phyloP scores from a whole-genome alignment of 1,140 invertebrate species.

The Psilanteris sp. region DNA sequence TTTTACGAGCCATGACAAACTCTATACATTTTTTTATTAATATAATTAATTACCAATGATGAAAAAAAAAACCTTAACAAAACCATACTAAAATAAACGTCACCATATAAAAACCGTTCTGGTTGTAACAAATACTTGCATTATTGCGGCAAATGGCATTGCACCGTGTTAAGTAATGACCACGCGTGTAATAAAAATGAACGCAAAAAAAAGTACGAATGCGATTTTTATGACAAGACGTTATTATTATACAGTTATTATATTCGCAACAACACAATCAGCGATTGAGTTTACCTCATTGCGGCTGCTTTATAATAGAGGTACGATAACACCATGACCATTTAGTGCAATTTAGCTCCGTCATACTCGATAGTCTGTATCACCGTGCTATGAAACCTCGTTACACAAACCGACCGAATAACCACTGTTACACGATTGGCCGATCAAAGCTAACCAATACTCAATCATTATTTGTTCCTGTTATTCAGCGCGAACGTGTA shows the following conservation, averaged over 20 bases:
- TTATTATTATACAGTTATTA: slow-evolving; percentile 39
- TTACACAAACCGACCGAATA: slow-evolving; percentile 65
- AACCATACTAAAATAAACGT: too few relatives aligned
- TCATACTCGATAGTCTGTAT: slow-evolving; percentile 57
- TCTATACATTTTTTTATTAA: too few relatives aligned
- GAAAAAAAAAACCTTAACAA: too few relatives aligned
- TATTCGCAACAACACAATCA: slow-evolving; percentile 45
- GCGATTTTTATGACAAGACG: slow-evolving; percentile 2
- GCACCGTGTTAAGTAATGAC: too few relatives aligned
- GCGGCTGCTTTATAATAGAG: slow-evolving; percentile 60
- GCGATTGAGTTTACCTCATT: slow-evolving; percentile 46
- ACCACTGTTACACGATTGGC: slow-evolving; percentile 63
- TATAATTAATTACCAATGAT: too few relatives aligned
- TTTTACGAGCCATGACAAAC: too few relatives aligned
- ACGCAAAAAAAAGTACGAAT: too few relatives aligned
- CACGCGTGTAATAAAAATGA: too few relatives aligned
- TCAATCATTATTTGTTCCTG: slow-evolving; percentile 63
- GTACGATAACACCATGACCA: slow-evolving; percentile 61
- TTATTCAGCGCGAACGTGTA: slow-evolving; percentile 52
- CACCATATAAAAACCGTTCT: too few relatives aligned
- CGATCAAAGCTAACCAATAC: slow-evolving; percentile 62
- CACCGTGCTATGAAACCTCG: slow-evolving; percentile 59
- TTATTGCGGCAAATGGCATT: too few relatives aligned
- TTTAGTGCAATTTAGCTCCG: slow-evolving; percentile 62
- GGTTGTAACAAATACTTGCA: too few relatives aligned